A percentile compares a stretch with the other conserved stretches of the same genome.
Conservation (phyloP, 2,888 invertebrate species). For the Geotrupes spiniger region DNA sequence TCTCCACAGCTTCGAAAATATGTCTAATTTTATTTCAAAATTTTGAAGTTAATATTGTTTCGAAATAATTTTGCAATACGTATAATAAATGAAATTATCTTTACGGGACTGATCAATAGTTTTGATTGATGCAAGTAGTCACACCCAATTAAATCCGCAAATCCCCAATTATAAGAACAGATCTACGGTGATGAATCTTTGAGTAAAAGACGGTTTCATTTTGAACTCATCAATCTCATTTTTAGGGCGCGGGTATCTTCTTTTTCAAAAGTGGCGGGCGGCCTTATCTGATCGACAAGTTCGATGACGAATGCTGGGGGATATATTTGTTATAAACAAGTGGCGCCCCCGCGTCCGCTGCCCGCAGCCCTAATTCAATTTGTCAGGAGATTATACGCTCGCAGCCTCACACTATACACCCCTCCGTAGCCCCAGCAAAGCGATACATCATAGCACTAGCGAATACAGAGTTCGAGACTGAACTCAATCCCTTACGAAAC, state of each 20-base stretch:
- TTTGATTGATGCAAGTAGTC: too few species aligned
- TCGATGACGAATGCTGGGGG: constrained; percentile 44
- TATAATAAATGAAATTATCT: too few species aligned
- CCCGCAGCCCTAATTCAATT: constrained; percentile 52
- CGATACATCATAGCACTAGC: constrained; percentile 49
- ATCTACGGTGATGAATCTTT: constrained; percentile 55
- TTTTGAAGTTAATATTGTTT: too few species aligned
- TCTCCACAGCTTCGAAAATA: too few species aligned
- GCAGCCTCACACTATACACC: constrained; percentile 49
- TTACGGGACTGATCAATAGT: too few species aligned
- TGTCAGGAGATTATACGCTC: constrained; percentile 53
- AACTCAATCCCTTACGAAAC: constrained; percentile 22
- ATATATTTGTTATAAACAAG: constrained; percentile 52
- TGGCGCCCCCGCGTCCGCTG: constrained; percentile 47
- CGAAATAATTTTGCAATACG: too few species aligned
- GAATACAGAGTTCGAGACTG: constrained; percentile 26
- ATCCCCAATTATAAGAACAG: constrained; percentile 61
- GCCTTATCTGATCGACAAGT: constrained; percentile 36
- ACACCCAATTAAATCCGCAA: constrained; percentile 29
- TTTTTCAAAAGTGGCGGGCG: constrained; percentile 3
- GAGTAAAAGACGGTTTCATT: constrained; percentile 26
- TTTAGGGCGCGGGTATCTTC: constrained; percentile 18
- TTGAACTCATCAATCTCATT: constrained; percentile 29
- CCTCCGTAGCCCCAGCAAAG: constrained; percentile 35
- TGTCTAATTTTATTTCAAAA: too few species aligned